phyloP scores from a whole-genome alignment of 2,888 invertebrate genomes.

The Polyploca ridens region DNA sequence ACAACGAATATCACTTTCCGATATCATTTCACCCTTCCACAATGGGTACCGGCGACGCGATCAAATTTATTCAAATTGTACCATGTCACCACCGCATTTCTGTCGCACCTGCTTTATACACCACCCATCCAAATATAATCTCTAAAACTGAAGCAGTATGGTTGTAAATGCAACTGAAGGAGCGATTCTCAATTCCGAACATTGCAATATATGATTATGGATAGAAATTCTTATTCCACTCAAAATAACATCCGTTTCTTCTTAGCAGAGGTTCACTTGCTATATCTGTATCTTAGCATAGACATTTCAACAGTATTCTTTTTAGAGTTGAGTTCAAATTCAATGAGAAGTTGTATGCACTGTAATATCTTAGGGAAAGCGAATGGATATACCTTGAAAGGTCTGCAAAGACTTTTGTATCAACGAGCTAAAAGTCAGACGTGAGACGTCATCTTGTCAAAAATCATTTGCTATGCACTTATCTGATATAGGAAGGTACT shows the following conservation, averaged over 20 bases:
- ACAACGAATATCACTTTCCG: conserved; percentile 71
- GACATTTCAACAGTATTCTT: conserved; percentile 29
- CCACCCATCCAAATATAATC: conserved; percentile 36
- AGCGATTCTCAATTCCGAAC: conserved; percentile 58
- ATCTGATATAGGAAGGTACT: background rate
- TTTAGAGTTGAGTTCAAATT: conserved; percentile 25
- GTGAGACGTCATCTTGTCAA: conserved; percentile 36
- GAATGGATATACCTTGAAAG: conserved; percentile 40
- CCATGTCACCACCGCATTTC: conserved; percentile 68
- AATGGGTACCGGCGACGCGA: conserved; percentile 50
- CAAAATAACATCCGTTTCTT: conserved; percentile 81
- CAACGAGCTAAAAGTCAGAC: conserved; percentile 49
- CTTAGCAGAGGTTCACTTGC: conserved; percentile 73
- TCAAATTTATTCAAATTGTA: conserved; percentile 84
- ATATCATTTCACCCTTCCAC: conserved; percentile 64
- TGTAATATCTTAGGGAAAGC: conserved; percentile 45
- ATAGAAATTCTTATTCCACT: conserved; percentile 81
- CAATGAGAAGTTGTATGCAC: conserved; percentile 17
- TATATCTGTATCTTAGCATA: conserved; percentile 20
- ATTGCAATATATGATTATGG: conserved; percentile 69
- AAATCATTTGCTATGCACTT: conserved; percentile 1
- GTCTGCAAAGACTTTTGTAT: conserved; percentile 56
- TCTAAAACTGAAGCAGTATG: conserved; percentile 12
- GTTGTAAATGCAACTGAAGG: conserved; percentile 31
- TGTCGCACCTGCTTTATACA: conserved; percentile 67